Percentiles rank a stretch among this genome's conserved stretches.
phyloP scores from a whole-genome alignment of 1,140 invertebrate genomes.

The Bombus pyrosoma region DNA sequence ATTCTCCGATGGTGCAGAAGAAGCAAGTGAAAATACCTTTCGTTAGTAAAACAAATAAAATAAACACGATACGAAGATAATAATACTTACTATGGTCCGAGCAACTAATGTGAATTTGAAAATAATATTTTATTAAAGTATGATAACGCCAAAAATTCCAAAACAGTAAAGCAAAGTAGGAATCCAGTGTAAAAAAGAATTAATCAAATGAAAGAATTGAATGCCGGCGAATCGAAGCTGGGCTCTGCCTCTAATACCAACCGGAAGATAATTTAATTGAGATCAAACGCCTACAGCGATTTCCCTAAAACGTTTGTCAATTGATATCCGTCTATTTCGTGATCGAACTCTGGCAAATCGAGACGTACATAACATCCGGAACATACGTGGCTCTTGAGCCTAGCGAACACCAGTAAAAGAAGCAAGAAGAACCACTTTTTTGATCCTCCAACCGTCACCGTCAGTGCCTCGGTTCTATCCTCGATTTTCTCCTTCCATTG shows the following conservation, averaged over 20 bases:
- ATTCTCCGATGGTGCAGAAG: not conserved
- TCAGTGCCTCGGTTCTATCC: constrained; percentile 12
- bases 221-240: not conserved
- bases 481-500: not conserved
- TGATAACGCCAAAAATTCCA: not conserved
- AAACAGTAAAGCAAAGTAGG: not conserved
- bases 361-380: not conserved
- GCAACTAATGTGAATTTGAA: not conserved
- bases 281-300: constrained; percentile 63
- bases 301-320: constrained; percentile 66
- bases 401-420: not conserved
- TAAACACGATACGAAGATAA: not conserved
- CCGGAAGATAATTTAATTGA: constrained; percentile 67
- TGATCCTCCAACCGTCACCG: constrained; percentile 41
- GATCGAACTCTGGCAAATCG: constrained; percentile 6
- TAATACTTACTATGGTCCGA: no score
- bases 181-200: not conserved
- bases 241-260: constrained; percentile 38
- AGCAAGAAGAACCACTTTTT: constrained; percentile 23
- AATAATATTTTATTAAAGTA: no score
- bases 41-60: not conserved
- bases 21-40: not conserved
- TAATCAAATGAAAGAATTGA: not conserved
- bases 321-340: constrained; percentile 39
- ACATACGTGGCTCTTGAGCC: not conserved